Conservation (phyloP, 1,140 invertebrate genomes). For the Akabosia matsudoensis region DNA sequence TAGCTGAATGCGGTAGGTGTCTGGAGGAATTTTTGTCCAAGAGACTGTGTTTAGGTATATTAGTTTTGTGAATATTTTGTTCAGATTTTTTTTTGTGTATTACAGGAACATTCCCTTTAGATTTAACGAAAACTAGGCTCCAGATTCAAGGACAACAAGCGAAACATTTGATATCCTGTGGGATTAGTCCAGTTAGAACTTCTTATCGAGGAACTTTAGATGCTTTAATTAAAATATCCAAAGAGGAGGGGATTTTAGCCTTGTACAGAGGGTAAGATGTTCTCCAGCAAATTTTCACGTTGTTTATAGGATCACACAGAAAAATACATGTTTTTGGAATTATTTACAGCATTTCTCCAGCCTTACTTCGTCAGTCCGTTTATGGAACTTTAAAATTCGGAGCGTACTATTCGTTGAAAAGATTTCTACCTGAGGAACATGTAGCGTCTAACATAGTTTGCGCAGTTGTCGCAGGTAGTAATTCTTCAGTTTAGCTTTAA, state of each 20-base stretch:
- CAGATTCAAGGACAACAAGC: slow-evolving; percentile 86
- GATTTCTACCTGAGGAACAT: slow-evolving; percentile 65
- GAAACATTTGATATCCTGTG: slow-evolving; percentile 70
- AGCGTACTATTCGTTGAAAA: slow-evolving; percentile 87
- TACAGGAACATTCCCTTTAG: slow-evolving; percentile 94
- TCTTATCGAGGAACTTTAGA: slow-evolving; percentile 89
- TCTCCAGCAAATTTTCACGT: not conserved
- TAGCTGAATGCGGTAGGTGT: slow-evolving; percentile 83
- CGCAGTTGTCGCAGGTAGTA: slow-evolving; percentile 69
- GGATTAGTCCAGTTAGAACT: slow-evolving; percentile 55
- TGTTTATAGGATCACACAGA: too few species aligned
- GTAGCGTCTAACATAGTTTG: slow-evolving; percentile 78
- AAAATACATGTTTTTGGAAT: too few species aligned
- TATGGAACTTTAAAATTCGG: slow-evolving; percentile 97
- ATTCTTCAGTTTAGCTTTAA: too few species aligned
- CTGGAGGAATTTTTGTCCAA: not conserved
- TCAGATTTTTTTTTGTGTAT: slow-evolving; percentile 44
- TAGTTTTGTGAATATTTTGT: not conserved
- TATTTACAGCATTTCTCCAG: slow-evolving; percentile 76
- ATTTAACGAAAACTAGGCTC: slow-evolving; percentile 91
- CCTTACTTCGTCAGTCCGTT: slow-evolving; percentile 83
- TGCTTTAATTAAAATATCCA: slow-evolving; percentile 77
- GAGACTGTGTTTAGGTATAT: slow-evolving; percentile 8
- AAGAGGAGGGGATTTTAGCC: slow-evolving; percentile 72
- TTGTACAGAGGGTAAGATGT: slow-evolving; percentile 75